Evolutionary conservation across 2,113 vertebrate species (phyloP).

Genomic region (Carassius auratus): DNA sequence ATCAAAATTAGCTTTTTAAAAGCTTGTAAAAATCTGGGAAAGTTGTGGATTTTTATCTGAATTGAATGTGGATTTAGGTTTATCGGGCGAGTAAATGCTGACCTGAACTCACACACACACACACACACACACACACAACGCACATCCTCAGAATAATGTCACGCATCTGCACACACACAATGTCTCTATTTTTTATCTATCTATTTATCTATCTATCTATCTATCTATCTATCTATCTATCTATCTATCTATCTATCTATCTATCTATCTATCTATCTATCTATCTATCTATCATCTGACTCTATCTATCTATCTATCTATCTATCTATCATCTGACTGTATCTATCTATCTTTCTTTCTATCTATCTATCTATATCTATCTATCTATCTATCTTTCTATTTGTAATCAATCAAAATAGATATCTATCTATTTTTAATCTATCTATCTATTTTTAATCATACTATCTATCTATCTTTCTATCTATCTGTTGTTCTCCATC

Average conservation of each 20-base stretch:
- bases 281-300: too few relatives aligned
- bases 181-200: background rate
- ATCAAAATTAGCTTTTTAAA: background rate
- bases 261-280: too few relatives aligned
- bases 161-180: constrained; percentile 55
- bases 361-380: background rate
- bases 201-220: too few relatives aligned
- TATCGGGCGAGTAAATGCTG: background rate
- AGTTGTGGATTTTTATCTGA: background rate
- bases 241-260: too few relatives aligned
- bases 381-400: background rate
- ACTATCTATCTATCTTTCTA: background rate
- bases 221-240: too few relatives aligned
- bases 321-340: background rate
- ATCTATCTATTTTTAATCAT: too few relatives aligned
- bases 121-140: constrained; percentile 26
- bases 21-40: background rate
- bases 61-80: background rate
- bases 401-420: too few relatives aligned
- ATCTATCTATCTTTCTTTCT: background rate
- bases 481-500: background rate
- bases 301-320: too few relatives aligned
- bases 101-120: constrained; percentile 12
- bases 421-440: background rate
- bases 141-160: constrained; percentile 25